Conservation (phyloP, 2,113 vertebrate species). For the Capreolus pygargus region DNA sequence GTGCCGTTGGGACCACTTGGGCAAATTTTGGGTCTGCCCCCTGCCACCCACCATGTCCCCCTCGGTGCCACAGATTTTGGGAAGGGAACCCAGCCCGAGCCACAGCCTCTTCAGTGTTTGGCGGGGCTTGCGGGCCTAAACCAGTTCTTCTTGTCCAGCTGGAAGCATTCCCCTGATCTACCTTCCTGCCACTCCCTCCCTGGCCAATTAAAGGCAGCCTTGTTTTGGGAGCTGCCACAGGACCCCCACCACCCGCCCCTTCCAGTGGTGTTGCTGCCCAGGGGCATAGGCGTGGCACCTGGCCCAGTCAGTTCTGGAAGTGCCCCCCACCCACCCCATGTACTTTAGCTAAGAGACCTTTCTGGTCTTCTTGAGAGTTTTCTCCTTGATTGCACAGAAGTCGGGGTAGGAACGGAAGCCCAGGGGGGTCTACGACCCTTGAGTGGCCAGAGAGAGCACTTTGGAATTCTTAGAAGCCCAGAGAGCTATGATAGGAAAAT, state of each 20-base stretch:
- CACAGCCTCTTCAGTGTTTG: slow-evolving; percentile 12
- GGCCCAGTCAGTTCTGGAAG: slow-evolving; percentile 17
- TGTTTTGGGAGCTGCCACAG: slow-evolving; percentile 28
- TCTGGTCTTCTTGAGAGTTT: slow-evolving; percentile 22
- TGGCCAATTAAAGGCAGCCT: slow-evolving; percentile 78
- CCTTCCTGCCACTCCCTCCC: slow-evolving; percentile 82
- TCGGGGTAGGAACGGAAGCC: background rate
- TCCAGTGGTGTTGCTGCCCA: slow-evolving; percentile 18
- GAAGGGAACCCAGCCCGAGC: background rate
- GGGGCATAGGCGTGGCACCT: slow-evolving; percentile 35
- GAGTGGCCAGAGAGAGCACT: slow-evolving; percentile 38
- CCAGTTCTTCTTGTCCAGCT: slow-evolving; percentile 85
- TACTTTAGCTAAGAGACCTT: slow-evolving; percentile 34
- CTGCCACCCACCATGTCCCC: background rate
- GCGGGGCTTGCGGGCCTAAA: slow-evolving; percentile 71
- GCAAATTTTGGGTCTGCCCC: background rate
- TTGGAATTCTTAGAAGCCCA: background rate
- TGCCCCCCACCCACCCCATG: background rate
- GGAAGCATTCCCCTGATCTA: slow-evolving; percentile 76
- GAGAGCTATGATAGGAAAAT: background rate
- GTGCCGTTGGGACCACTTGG: background rate
- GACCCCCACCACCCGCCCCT: background rate
- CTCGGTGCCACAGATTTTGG: slow-evolving; percentile 26
- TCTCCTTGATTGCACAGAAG: background rate
- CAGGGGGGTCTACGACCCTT: background rate